Conservation (phyloP, 2,797 vertebrate genomes). For the Lacerta viridis region DNA sequence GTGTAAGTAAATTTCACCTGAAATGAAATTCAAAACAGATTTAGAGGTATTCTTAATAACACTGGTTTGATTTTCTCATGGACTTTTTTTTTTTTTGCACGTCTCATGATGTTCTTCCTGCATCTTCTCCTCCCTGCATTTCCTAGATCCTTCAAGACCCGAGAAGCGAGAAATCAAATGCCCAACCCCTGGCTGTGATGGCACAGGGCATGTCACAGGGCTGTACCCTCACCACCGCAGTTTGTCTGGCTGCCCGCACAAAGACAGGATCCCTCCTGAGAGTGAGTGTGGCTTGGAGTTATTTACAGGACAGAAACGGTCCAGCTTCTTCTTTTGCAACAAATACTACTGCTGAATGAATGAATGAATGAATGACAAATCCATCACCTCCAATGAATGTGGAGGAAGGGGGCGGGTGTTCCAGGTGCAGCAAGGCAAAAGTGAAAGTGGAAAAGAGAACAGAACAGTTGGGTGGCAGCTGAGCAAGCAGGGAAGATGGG, state of each 20-base stretch:
- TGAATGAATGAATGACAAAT: not conserved
- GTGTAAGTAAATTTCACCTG: not conserved
- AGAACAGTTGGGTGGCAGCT: not conserved
- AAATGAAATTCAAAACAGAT: not conserved
- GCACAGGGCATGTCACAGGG: slow-evolving; percentile 97
- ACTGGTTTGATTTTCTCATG: too few species aligned
- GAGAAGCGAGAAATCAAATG: slow-evolving; percentile 98
- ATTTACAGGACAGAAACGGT: not conserved
- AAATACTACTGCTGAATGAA: not conserved
- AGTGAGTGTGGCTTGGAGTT: slow-evolving; percentile 85
- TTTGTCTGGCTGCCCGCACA: slow-evolving; percentile 97
- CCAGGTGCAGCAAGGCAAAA: not conserved
- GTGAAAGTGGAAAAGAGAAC: not conserved
- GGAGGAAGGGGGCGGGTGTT: not conserved
- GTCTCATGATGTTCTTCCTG: not conserved
- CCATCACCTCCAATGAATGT: not conserved
- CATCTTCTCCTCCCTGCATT: not conserved
- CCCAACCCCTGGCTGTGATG: slow-evolving; percentile 96
- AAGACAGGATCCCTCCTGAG: slow-evolving; percentile 98
- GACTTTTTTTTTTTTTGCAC: accelerated
- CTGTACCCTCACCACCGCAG: slow-evolving; percentile 98
- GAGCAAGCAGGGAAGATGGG: not conserved
- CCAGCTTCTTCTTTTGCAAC: not conserved
- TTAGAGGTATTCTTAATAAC: not conserved
- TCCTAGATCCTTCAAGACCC: slow-evolving; percentile 89